Evolutionary conservation across 2,888 invertebrate species (phyloP), one percentile per base, ranked within the genome.

Genomic region (Heteropelma amictum): DNA sequence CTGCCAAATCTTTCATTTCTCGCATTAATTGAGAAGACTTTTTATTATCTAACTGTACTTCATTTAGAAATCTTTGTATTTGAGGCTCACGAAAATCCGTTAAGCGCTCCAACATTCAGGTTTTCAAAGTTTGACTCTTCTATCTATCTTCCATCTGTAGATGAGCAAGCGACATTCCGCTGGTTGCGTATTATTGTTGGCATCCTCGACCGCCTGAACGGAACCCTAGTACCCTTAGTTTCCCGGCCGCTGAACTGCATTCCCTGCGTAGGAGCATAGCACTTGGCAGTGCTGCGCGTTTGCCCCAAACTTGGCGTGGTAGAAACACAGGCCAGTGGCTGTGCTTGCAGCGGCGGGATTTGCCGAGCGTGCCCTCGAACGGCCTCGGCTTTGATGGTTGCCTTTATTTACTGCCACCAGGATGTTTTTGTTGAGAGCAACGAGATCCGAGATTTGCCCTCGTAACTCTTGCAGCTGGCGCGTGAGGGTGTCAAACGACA

Each of bases 11-110:
- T 10, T 40, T 42, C 64, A 78, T 68, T 19, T 78, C 69, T n/a
- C 77, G n/a, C 4, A 72, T 17, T 6, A 77, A 30, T 17, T 76
- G 72, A 4, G 79, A 63, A 4, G 77, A 76, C 30, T 72, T 72
- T 28, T 65, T 65, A 30, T 77, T 64, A 3, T 76, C 77, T 1
- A 81, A 61, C 45, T 79, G 54, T 0, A 77, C 8, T 38, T 77
- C 78, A 4, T 69, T 60, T 7, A 78, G 40, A 3, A 78, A 35
- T 33, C 63, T 71, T 3, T 61, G 47, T 7, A 78, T 17, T 49
- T 72, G 73, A 6, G 60, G 56, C 17, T 67, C 56, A 0, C 51
- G 45, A 0, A 76, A 77, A n/a, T 77, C 77, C 5, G 74, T 72
- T 30, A 77, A 64, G 7, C 76, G 73, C n/a, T n/a, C n/a, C n/a